Base-by-base conservation (phyloP, 2,113 vertebrate species). In the Pipa parva region DNA sequence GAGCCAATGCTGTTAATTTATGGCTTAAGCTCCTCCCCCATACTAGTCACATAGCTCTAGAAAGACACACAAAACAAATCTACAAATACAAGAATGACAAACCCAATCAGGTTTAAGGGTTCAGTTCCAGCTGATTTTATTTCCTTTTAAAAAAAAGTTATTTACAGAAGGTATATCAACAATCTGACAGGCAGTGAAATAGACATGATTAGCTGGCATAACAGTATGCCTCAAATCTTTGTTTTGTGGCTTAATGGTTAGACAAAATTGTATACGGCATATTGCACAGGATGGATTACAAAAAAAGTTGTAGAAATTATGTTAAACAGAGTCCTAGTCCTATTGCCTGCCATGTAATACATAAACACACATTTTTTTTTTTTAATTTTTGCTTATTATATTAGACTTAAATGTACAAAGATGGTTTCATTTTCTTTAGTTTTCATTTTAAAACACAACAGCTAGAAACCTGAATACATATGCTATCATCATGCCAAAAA, bases 91-190 rank as follows among this genome's bases (percentile, higher is more conserved):
- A 73, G 55, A 81, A 89, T 71, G 80, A 88, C 85, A 83, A 78
- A 61, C 71, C 77, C 28, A 80, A 80, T 68, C 75, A 73, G 65
- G 63, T 72, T 36, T 81, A 76, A 91, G 89, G 91, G 91, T 93
- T 99, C 95, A 99, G 95, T 97, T 99, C 96, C 96, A 99, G 96
- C 96, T 99, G 95, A 99, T 94, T 97, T 97, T 99, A 97, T 97
- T 98, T 95, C 95, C 94, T 97, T 95, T 91, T n/a, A 93, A 95
- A 71, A 56, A 79, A 75, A 93, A 89, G 90, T 92, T 98, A 95
- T 98, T 94, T 99, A 98, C 96, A 99, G 91, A 95, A 95, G 85
- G 92, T 88, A 93, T 96, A 97, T 95, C 91, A 92, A 97, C 94
- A 97, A 95, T 97, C 94, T 97, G 95, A 97, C 95, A 97, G 94